These are phyloP conservation scores for Silurus meridionalis DNA, from an alignment of 2,113 vertebrate species.

Conservation along the genomic window DNA sequence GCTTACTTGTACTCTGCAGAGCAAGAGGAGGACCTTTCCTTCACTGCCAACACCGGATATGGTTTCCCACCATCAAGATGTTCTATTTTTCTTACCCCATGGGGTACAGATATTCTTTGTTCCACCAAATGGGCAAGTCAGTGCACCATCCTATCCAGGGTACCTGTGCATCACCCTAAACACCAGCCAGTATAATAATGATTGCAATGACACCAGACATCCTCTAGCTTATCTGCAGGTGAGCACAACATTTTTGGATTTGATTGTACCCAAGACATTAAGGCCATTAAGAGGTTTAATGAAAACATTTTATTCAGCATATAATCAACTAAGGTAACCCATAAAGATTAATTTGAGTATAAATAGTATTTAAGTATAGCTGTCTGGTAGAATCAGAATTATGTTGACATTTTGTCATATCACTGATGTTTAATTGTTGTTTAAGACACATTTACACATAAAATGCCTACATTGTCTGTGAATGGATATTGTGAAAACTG, in stretches of 20 bases:
- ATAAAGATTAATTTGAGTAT: too few species aligned
- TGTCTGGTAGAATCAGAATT: not conserved
- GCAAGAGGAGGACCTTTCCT: conserved; percentile 76
- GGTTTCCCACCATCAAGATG: conserved; percentile 63
- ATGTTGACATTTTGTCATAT: not conserved
- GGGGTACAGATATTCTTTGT: conserved; percentile 98
- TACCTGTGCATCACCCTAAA: conserved; percentile 88
- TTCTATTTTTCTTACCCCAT: conserved; percentile 84
- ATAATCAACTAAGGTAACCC: not conserved
- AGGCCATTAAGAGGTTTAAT: not conserved
- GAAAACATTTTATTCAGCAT: not conserved
- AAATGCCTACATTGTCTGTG: not conserved
- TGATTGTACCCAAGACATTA: not conserved
- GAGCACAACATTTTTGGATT: conserved; percentile 54
- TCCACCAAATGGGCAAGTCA: conserved; percentile 89
- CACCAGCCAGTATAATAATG: conserved; percentile 62
- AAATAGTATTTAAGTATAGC: too few species aligned
- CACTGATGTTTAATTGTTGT: not conserved
- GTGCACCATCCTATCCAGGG: conserved; percentile 93
- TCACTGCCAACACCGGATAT: conserved; percentile 56
- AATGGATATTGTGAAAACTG: not conserved
- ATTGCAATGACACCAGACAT: conserved; percentile 49
- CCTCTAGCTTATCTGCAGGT: conserved; percentile 88
- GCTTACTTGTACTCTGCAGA: conserved; percentile 80
- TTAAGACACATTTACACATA: not conserved